These are phyloP conservation scores for Tachycineta bicolor DNA, from an alignment of 2,113 vertebrate species.

Conservation along the genomic window DNA sequence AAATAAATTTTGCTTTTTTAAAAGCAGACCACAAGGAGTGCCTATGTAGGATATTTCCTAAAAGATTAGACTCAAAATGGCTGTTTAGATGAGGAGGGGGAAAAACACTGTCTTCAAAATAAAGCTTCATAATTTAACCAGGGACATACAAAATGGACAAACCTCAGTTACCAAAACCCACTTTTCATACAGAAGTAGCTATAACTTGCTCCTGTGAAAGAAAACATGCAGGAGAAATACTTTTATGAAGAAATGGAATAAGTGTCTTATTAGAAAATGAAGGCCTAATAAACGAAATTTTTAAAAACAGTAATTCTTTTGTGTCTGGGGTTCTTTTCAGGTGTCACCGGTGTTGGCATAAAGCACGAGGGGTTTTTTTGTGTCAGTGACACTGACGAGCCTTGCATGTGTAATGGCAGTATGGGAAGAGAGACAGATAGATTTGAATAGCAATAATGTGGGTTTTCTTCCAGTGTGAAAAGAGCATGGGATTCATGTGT, in stretches of 20 bases:
- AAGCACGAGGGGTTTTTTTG: background rate
- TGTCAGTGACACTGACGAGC: slow-evolving; percentile 40
- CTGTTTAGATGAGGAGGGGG: background rate
- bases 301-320: background rate
- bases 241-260: background rate
- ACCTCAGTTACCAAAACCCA: background rate
- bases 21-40: background rate
- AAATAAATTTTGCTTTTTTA: slow-evolving; percentile 52
- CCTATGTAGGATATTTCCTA: slow-evolving; percentile 28
- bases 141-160: background rate
- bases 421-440: slow-evolving; percentile 41
- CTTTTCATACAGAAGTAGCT: background rate
- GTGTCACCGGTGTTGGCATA: slow-evolving; percentile 34
- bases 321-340: background rate
- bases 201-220: background rate
- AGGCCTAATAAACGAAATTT: background rate
- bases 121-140: slow-evolving; percentile 3
- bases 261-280: background rate
- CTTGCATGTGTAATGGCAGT: slow-evolving; percentile 51
- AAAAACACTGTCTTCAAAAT: background rate
- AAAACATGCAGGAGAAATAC: background rate
- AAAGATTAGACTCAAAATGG: slow-evolving; percentile 52
- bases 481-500: slow-evolving; percentile 36
- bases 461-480: slow-evolving; percentile 48
- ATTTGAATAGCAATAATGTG: slow-evolving; percentile 65